Evolutionary conservation across 2,888 invertebrate species (phyloP), one percentile per base, ranked within the genome.

Genomic region (Neoscelio sp.): DNA sequence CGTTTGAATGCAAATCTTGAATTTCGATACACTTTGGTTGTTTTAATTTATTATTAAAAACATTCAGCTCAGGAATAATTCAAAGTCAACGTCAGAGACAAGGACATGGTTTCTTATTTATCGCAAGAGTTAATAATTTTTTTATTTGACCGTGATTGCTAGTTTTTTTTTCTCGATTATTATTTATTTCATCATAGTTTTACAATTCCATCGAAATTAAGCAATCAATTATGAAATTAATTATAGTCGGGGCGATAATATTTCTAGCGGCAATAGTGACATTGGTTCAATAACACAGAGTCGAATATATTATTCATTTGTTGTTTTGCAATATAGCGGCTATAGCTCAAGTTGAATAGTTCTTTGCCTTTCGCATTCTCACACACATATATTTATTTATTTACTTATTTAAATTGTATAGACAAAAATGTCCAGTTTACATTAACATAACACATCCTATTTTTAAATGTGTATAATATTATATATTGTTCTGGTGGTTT

Each of bases 251-350:
- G n/a, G n/a, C n/a, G 18, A 42, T 18, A 7, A 42, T 3, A 10
- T 60, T 44, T 42, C 17, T 42, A 2, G 7, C 10, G 7, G 42
- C 7, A 42, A 42, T 20, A 56, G 40, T 26, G 17, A 40, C 6
- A 26, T 40, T 17, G 18, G 44, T 60, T 46, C 33, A 38, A n/a
- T 17, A 15, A 40, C 38, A 64, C 71, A 10, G 20, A 44, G 33
- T 18, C 18, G 35, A 40, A 64, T 50, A 28, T 26, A 50, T 64
- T 50, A 50, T 50, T 46, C 50, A 67, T 40, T 40, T 40, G 15
- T 52, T 18, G 15, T 40, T 40, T 40, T 48, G 46, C 28, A 52
- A 54, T 40, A 46, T 26, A 48, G 7, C n/a, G n/a, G 23, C 5
- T 20, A 46, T 12, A 30, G 28, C 18, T 33, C 50, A 15, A 28